Percentiles rank a stretch among this genome's conserved stretches.
These are phyloP conservation scores for Podarcis muralis DNA, from an alignment of 2,113 vertebrate genomes.

Conservation along the genomic window DNA sequence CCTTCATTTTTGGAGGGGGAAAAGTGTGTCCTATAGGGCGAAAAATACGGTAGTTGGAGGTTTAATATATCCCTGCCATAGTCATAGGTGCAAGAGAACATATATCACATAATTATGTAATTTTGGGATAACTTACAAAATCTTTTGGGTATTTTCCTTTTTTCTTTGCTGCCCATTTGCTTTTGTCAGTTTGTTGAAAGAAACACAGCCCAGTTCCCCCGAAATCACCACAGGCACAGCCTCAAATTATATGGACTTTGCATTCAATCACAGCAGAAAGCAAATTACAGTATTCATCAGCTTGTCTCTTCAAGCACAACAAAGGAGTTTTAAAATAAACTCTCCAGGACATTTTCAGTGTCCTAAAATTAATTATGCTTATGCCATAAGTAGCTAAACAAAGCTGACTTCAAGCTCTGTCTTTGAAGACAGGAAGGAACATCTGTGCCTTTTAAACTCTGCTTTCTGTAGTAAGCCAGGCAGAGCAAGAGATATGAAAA, in stretches of 20 bases:
- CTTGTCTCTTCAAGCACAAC: neutral
- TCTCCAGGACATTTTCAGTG: neutral
- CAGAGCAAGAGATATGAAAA: neutral
- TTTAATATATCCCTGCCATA: neutral
- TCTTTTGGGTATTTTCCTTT: neutral
- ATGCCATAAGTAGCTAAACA: neutral
- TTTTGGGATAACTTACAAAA: neutral
- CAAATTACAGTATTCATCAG: neutral
- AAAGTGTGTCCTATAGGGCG: too few species aligned
- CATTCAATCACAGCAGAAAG: neutral
- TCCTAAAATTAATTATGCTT: slow-evolving; percentile 6
- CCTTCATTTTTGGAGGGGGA: too few species aligned
- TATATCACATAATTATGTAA: neutral
- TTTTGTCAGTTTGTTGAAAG: neutral
- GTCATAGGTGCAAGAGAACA: neutral
- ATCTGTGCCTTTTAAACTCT: neutral
- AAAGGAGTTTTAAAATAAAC: slow-evolving; percentile 14
- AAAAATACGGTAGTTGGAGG: too few species aligned
- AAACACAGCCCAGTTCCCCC: neutral
- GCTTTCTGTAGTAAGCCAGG: neutral
- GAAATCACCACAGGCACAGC: neutral
- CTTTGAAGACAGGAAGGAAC: neutral
- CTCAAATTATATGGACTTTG: neutral
- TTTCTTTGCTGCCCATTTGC: neutral
- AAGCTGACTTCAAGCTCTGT: neutral